These are phyloP conservation scores for Cinclus cinclus DNA, from an alignment of 2,113 vertebrate species.

Conservation along the genomic window DNA sequence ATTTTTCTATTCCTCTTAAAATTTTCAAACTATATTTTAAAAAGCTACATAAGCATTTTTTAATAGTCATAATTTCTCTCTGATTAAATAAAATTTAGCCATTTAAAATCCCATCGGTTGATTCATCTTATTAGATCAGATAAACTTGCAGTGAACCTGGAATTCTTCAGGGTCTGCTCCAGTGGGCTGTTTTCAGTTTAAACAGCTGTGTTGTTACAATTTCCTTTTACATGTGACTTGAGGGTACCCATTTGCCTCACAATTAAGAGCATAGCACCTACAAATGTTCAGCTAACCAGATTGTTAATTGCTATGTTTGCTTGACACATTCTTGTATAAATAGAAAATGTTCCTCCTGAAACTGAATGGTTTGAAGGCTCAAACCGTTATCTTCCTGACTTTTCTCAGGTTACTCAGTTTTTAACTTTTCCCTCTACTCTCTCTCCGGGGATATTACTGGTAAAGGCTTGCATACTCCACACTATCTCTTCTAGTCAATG, in stretches of 20 bases:
- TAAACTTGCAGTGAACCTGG: slow-evolving; percentile 23
- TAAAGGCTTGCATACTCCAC: neutral
- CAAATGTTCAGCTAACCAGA: slow-evolving; percentile 44
- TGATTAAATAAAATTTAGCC: neutral
- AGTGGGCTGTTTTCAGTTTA: neutral
- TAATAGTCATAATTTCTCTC: neutral
- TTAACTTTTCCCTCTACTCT: neutral
- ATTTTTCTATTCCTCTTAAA: neutral
- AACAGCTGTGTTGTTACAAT: slow-evolving; percentile 29
- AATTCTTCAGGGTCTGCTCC: neutral
- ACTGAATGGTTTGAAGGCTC: neutral
- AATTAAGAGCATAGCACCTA: slow-evolving; percentile 22
- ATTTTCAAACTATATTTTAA: neutral
- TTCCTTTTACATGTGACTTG: slow-evolving; percentile 24
- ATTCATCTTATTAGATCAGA: neutral
- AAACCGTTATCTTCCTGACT: neutral
- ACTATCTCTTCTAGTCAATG: neutral
- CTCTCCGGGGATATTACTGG: neutral
- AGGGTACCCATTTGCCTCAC: slow-evolving; percentile 31
- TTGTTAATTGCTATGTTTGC: slow-evolving; percentile 46
- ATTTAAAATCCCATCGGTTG: neutral
- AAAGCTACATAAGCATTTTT: neutral
- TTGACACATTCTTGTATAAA: neutral
- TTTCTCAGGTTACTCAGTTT: neutral
- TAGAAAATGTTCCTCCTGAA: slow-evolving; percentile 5